Percentiles rank a stretch among this genome's conserved stretches.
Conservation (phyloP, 1,140 invertebrate species). For the Ptiloglossa arizonensis region DNA sequence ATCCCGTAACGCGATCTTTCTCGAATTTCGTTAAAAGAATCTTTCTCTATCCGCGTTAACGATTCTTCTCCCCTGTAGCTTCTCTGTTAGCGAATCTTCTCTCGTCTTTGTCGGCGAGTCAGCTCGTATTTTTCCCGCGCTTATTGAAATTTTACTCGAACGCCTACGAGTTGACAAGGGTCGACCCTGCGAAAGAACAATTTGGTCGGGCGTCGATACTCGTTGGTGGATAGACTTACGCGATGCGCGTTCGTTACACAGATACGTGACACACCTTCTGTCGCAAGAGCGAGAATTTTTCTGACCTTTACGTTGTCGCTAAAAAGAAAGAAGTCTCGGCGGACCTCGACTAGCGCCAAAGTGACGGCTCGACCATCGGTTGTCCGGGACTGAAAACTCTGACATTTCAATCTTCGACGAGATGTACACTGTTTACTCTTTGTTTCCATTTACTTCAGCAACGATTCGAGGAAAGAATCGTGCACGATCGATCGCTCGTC, state of each 20-base stretch:
- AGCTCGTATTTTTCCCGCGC: no score
- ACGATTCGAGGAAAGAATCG: background rate
- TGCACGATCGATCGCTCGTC: no score
- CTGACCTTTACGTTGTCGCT: slow-evolving; percentile 41
- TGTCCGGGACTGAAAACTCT: slow-evolving; percentile 24
- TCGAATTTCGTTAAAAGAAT: background rate
- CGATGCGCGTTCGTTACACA: background rate
- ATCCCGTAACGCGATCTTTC: background rate
- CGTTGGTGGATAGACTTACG: background rate
- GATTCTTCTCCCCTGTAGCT: background rate
- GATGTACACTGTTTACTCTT: slow-evolving; percentile 7
- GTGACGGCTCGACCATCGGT: background rate
- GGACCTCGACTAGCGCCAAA: slow-evolving; percentile 17
- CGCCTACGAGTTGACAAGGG: no score
- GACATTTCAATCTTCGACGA: slow-evolving; percentile 35
- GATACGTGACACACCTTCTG: slow-evolving; percentile 41
- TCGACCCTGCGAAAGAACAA: background rate
- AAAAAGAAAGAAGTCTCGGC: slow-evolving; percentile 33
- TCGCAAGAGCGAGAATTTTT: slow-evolving; percentile 37
- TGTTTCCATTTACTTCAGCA: background rate
- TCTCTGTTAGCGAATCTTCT: background rate
- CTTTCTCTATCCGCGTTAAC: background rate
- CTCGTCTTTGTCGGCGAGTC: no score
- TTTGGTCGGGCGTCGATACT: background rate
- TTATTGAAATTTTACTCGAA: no score